These are phyloP conservation scores for Crypturellus tataupa DNA, from an alignment of 2,797 vertebrate species.

Conservation along the genomic window DNA sequence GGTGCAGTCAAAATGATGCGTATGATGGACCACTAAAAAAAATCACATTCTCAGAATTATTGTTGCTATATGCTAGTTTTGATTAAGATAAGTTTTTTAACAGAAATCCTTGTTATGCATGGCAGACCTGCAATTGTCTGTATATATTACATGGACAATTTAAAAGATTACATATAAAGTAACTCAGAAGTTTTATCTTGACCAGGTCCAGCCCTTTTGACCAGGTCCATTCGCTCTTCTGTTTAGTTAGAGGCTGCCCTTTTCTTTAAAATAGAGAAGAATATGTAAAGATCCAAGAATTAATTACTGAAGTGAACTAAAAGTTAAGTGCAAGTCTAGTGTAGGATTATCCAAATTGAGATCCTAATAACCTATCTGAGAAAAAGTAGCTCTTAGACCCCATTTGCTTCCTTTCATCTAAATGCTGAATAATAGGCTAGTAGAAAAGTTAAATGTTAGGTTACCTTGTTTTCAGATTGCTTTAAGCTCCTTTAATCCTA, in stretches of 20 bases:
- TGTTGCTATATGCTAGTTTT: background rate
- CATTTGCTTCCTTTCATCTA: background rate
- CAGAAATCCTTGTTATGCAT: background rate
- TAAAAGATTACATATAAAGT: background rate
- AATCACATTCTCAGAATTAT: background rate
- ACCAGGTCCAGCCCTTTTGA: background rate
- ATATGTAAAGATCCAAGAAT: background rate
- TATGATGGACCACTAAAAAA: background rate
- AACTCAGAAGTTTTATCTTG: background rate
- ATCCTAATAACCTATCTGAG: background rate
- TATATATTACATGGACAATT: background rate
- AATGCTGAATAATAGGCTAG: background rate
- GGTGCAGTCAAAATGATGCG: background rate
- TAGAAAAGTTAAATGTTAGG: background rate
- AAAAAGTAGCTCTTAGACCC: background rate
- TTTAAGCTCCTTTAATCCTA: background rate
- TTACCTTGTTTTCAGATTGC: conserved; percentile 25
- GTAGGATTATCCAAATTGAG: background rate
- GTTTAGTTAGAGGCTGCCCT: background rate
- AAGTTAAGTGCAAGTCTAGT: background rate
- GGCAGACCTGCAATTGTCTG: background rate
- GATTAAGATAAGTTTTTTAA: background rate
- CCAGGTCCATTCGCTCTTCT: background rate
- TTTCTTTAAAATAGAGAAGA: background rate
- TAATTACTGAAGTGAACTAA: background rate